Base-by-base conservation (phyloP, 2,113 vertebrate species). In the Cyprinodon brontotheroides region DNA sequence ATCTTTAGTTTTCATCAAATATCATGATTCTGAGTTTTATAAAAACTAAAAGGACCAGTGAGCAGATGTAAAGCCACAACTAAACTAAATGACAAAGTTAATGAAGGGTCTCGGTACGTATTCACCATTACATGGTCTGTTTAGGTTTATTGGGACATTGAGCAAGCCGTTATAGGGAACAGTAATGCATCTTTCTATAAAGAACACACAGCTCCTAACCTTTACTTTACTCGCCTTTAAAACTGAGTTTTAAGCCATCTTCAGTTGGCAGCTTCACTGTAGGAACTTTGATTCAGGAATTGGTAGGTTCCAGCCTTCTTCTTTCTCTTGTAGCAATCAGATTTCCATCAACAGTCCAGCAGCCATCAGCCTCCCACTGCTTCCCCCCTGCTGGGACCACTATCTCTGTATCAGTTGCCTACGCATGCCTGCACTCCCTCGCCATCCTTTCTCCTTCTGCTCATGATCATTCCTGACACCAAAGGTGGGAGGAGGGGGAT, bases 401-500 rank as follows among this genome's bases (percentile, higher is more conserved):
- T 89, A 89, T 91, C 90, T 91, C 86, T 89, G 87, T 88, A 93
- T 92, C 91, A 79, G 84, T 67, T 66, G 84, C 86, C 80, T 78
- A 76, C 61, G 82, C 86, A 92, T 92, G 87, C 89, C 89, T 92
- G 91, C 86, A 86, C 82, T 89, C 83, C 89, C 74, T 89, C 85
- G 59, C 64, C 68, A 65, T 83, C 78, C 81, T 67, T 65, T 70
- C 68, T 79, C 66, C 50, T 71, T 73, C 69, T 66, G 62, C 69
- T 84, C 67, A 77, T 2, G 53, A 75, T 83, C 80, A 79, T 65
- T 81, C 77, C 85, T 73, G 68, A 78, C 68, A 15, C 50, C n/a
- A 70, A n/a, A 76, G 74, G 41, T 8, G 59, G 87, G 89, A 89
- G 88, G 89, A 84, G 88, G 90, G 85, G 90, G 85, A 77, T 68